Base-by-base conservation (phyloP, 2,113 vertebrate genomes). In the Litocranius walleri region DNA sequence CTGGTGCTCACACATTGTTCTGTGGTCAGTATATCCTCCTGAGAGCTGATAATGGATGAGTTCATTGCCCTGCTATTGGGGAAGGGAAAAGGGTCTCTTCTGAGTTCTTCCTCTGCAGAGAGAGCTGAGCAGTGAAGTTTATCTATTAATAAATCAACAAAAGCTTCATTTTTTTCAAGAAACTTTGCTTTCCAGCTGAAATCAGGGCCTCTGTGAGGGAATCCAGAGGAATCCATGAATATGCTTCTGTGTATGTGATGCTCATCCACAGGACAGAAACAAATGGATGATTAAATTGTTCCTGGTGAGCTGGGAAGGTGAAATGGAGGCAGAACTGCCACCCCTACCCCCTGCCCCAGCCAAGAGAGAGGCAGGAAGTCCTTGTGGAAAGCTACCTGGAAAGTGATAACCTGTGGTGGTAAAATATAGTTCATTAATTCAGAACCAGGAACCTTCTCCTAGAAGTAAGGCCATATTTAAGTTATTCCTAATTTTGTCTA, bases 101-200 rank as follows among this genome's bases (percentile, higher is more conserved):
- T 54, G 74, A 87, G 48, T 67, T 87, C 71, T 77, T 93, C 45
- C 12, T 45, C 86, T 96, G 16, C 33, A 21, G 30, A 93, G 62
- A 62, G 36, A 78, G 48, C 33, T 78, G 61, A 88, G 62, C 83
- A 94, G 36, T 88, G 40, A 91, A 57, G 43, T 88, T 77, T 91
- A 19, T 62, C 36, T 94, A 71, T 84, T 90, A 88, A 50, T 57
- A 71, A 90, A 15, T 91, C 82, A 92, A 84, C 15, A 88, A 62
- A 57, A 78, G 40, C 15, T 29, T 97, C 33, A 92, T 27, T 50
- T 89, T 89, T 67, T 48, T 23, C 4, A 50, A 77, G 57, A 64
- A 48, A 57, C 12, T 57, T 56, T 95, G 85, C 64, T 84, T 89
- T 80, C 40, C 85, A 80, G 15, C 16, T 78, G 21, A 78, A 78